Evolutionary conservation across 64 coral and sea anemone genomes (phyloP), one percentile per base, ranked within the genome.

Genomic region (Anthopleura sola): DNA sequence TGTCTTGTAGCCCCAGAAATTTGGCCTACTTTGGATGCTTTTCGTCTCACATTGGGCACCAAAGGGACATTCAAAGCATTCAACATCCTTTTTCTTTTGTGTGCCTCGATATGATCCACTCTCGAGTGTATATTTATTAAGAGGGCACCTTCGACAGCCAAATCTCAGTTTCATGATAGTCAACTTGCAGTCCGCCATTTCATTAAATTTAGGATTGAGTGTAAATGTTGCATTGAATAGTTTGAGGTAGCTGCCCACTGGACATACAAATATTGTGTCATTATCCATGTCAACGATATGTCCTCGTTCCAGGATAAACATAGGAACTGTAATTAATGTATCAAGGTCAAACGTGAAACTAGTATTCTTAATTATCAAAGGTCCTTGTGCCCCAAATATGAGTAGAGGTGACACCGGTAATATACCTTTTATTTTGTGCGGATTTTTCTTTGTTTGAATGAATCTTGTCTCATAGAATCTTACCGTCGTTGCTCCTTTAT

Each of bases 1-100:
- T 20, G 80, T 75, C 23, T 64, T 38, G 77, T 86, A 93, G 3
- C 92, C 92, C 92, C 92, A 93, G 26, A 94, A 93, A 53, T 93
- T 83, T 47, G 60, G 40, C 76, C 40, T 58, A 29, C 82, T 86
- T 53, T 83, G 55, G 31, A 90, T 90, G 80, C 66, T 84, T 17
- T 15, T 16, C 19, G 74, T 44, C 9, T 3, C 37, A 75, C 92
- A 94, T 3, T 24, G 82, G 17, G 92, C 92, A 48, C 92, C 92
- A 54, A 90, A 94, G 0, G 92, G 92, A 87, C 92, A 94, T 0
- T 78, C 62, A 17, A 87, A 60, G 49, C 92, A 94, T 1, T 34
- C 23, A 10, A 83, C 36, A 26, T 50, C 13, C 36, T 68, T 14
- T 48, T 81, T 36, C 49, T 44, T 44, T 20, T 38, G 21, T 2